Evolutionary conservation across 2,888 invertebrate species (phyloP), one percentile per base, ranked within the genome.

Genomic region (Caenorhabditis plicata): DNA sequence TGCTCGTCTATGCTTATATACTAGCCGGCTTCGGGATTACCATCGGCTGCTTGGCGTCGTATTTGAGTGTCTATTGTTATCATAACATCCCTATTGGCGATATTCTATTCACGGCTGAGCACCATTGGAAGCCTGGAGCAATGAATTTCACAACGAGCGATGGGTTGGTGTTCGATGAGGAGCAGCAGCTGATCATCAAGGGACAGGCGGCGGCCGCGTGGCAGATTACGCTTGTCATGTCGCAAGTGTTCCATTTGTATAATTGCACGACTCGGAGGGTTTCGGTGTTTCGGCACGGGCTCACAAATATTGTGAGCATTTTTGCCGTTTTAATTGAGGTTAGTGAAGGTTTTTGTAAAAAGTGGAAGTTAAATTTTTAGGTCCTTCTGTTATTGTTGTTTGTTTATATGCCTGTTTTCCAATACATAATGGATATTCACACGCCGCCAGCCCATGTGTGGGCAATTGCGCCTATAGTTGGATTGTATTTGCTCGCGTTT

Each of bases 171-270:
- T 69, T 72, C 44, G 68, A 62, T 29, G 75, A 68, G 29, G 45
- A 55, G 19, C 61, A 78, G 36, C 79, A 79, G 41, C 42, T 75
- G 35, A 57, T 56, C 43, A 78, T 79, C 36, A 69, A 78, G 35
- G 77, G 76, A 41, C 75, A 79, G 39, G 79, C 79, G 4, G 73
- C 79, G 0, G 79, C 79, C 7, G 78, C 79, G 7, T 79, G 77
- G 77, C 79, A 79, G 50, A 73, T 80, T 26, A 78, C 76, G 15
- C 54, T 79, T 7, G 77, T 79, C 40, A 73, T 80, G 71, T 64
- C 71, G 13, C 77, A 76, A 60, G 75, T 79, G 15, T 79, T 79
- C 61, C 79, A 79, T 53, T 54, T 79, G 19, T 80, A 70, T 66
- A 77, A 80, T 60, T 79, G 79, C 57, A 78, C 79, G 13, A 79